These are phyloP conservation scores for Bactericera cockerelli DNA, from an alignment of 1,140 invertebrate genomes.

Conservation along the genomic window DNA sequence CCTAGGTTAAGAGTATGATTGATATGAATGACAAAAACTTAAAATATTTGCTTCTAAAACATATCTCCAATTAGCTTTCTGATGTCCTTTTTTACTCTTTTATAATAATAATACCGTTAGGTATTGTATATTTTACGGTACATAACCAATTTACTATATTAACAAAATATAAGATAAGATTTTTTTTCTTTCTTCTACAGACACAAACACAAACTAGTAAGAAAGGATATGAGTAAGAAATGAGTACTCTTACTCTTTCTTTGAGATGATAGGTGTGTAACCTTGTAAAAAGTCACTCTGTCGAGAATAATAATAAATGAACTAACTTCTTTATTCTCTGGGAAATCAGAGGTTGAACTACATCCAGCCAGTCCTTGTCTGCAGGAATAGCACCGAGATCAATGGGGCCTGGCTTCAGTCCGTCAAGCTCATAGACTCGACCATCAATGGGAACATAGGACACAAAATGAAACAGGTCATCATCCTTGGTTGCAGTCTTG, in stretches of 20 bases:
- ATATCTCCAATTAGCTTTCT: no score
- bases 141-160: no score
- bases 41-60: no score
- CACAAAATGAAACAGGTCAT: slow-evolving; percentile 95
- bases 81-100: no score
- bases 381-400: slow-evolving; percentile 67
- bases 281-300: not conserved
- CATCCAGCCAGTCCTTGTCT: slow-evolving; percentile 78
- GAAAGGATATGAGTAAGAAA: slow-evolving; percentile 11
- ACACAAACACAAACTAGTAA: no score
- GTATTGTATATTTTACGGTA: no score
- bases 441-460: slow-evolving; percentile 92
- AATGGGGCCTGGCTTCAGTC: slow-evolving; percentile 81
- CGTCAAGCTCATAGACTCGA: slow-evolving; percentile 90
- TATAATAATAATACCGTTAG: no score
- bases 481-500: slow-evolving; percentile 66
- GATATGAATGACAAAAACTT: no score
- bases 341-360: slow-evolving; percentile 81
- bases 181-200: no score
- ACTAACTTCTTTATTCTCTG: slow-evolving; percentile 80
- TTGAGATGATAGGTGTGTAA: not conserved
- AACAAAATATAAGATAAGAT: no score
- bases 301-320: not conserved
- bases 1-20: no score
- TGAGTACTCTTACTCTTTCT: not conserved